Conservation (phyloP, 2,797 vertebrate genomes). For the Galaxias olidus region DNA sequence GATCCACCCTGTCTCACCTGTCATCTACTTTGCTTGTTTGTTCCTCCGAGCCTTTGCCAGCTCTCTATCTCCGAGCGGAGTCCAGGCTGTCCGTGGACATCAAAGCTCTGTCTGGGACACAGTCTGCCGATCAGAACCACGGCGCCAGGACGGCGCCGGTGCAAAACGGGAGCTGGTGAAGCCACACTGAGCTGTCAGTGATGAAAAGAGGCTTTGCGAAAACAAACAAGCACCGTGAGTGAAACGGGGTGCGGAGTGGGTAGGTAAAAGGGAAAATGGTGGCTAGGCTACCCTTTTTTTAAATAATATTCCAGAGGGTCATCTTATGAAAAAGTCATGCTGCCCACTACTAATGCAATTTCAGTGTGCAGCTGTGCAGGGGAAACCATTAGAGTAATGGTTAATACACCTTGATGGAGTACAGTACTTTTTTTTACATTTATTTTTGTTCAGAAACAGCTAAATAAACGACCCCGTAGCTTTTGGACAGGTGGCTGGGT, state of each 20-base stretch:
- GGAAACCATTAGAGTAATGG: background rate
- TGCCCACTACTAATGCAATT: background rate
- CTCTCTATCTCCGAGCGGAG: conserved; percentile 18
- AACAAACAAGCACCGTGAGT: conserved; percentile 16
- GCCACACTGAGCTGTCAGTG: conserved; percentile 27
- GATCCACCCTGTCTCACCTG: conserved; percentile 45
- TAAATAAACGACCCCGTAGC: background rate
- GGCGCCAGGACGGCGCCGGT: conserved; percentile 19
- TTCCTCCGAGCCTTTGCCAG: conserved; percentile 32
- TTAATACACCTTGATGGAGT: background rate
- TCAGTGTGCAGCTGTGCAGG: background rate
- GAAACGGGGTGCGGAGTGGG: background rate
- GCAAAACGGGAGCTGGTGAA: conserved; percentile 24
- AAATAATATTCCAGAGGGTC: conserved; percentile 14
- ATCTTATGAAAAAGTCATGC: conserved; percentile 7
- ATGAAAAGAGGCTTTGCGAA: conserved; percentile 26
- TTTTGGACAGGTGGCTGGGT: conserved; percentile 17
- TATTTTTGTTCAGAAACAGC: no score
- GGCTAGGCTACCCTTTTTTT: background rate
- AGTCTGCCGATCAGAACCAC: conserved; percentile 49
- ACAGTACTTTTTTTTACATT: background rate
- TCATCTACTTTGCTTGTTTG: conserved; percentile 56
- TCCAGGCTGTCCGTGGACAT: conserved; percentile 49
- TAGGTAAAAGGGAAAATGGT: background rate
- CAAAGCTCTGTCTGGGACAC: conserved; percentile 56